Evolutionary conservation across 2,797 vertebrate genomes (phyloP).

Genomic region (Clarias pachynema): DNA sequence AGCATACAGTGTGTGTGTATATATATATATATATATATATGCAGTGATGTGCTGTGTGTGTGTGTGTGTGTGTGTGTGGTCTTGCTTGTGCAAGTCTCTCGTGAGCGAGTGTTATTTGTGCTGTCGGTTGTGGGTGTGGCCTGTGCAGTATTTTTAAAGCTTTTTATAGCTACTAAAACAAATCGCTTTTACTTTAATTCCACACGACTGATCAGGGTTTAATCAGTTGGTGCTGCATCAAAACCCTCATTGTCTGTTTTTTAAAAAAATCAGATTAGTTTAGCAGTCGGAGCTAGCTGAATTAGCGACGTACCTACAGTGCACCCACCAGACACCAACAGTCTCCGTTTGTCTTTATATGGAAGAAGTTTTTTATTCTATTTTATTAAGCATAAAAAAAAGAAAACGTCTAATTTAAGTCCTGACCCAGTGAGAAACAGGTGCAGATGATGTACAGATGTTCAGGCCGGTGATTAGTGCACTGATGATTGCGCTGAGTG

Average conservation of each 20-base stretch:
- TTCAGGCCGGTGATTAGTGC: too few species aligned
- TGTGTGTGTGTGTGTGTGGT: background rate
- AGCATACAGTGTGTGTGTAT: too few species aligned
- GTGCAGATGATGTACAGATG: too few species aligned
- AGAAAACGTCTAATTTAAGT: too few species aligned
- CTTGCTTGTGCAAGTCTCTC: background rate
- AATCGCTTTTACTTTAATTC: background rate
- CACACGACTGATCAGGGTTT: background rate
- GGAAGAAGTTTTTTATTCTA: too few species aligned
- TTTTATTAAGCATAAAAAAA: too few species aligned
- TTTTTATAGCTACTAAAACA: too few species aligned
- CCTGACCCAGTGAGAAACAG: too few species aligned
- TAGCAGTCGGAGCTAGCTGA: background rate
- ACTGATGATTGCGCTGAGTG: too few species aligned
- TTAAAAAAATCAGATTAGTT: background rate
- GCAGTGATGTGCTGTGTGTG: background rate
- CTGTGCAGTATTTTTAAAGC: background rate
- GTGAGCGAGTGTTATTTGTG: too few species aligned
- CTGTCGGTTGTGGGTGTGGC: background rate
- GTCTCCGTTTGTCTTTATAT: background rate
- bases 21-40: background rate
- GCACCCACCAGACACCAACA: background rate
- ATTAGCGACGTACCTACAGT: background rate
- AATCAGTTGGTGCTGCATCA: background rate
- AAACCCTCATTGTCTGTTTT: background rate